Percentiles rank a stretch among this genome's conserved stretches.
phyloP scores from a whole-genome alignment of 1,140 invertebrate species.

The Penaeus indicus region DNA sequence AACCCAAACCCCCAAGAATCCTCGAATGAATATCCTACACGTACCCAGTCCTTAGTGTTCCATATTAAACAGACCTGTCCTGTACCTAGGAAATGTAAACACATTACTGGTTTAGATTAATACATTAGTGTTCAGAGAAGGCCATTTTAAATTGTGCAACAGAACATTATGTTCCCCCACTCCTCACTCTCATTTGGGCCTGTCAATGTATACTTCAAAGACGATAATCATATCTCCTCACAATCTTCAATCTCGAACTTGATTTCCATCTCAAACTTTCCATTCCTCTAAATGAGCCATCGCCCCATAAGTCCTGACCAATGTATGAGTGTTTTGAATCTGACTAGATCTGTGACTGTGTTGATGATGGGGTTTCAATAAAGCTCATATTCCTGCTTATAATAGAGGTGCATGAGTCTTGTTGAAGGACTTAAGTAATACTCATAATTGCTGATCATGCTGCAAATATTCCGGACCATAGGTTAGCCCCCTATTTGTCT shows the following conservation, averaged over 20 bases:
- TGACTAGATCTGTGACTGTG: slow-evolving; percentile 17
- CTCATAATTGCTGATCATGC: slow-evolving; percentile 19
- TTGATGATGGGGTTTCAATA: slow-evolving; percentile 8
- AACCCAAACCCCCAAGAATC: not conserved
- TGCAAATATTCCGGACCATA: slow-evolving; percentile 22
- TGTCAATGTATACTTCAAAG: not conserved
- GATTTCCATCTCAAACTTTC: slow-evolving; percentile 1
- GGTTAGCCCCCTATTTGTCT: slow-evolving; percentile 36
- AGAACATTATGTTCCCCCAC: slow-evolving; percentile 5
- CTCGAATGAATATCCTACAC: slow-evolving; percentile 18
- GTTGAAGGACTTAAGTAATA: slow-evolving; percentile 15
- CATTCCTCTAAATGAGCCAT: slow-evolving; percentile 24
- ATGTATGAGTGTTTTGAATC: slow-evolving; percentile 22
- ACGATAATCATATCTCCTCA: too few relatives aligned
- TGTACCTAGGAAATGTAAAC: slow-evolving; percentile 34
- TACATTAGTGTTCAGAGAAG: slow-evolving; percentile 33
- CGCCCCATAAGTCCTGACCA: slow-evolving; percentile 22
- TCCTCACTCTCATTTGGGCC: slow-evolving; percentile 5
- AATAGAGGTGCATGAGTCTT: not conserved
- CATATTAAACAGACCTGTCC: slow-evolving; percentile 23
- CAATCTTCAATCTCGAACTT: too few relatives aligned
- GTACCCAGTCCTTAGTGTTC: slow-evolving; percentile 36
- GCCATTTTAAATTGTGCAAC: slow-evolving; percentile 23
- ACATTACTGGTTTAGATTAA: slow-evolving; percentile 39
- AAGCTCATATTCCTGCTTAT: not conserved